A percentile compares a stretch with the other conserved stretches of the same genome.
phyloP scores from a whole-genome alignment of 2,888 invertebrate species.

The Mythimna loreyi region DNA sequence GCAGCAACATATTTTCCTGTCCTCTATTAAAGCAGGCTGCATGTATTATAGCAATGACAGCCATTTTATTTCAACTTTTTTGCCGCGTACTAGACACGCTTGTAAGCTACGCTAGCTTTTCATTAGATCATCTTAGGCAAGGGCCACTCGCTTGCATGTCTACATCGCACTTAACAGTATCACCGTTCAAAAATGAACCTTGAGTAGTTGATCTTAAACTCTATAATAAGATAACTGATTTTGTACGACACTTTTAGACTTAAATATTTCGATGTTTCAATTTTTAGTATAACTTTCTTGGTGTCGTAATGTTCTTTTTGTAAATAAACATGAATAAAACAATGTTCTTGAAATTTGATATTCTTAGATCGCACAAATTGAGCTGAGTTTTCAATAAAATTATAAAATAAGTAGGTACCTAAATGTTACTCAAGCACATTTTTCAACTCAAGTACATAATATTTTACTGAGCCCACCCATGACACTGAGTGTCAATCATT shows the following conservation, averaged over 20 bases:
- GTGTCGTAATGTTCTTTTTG: conserved; percentile 37
- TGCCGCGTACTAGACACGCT: conserved; percentile 68
- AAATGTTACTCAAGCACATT: too few species aligned
- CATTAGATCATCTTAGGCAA: conserved; percentile 59
- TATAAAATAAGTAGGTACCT: too few species aligned
- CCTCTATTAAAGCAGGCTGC: too few species aligned
- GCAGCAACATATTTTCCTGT: too few species aligned
- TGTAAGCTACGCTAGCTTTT: conserved; percentile 72
- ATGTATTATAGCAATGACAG: too few species aligned
- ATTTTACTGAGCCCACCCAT: too few species aligned
- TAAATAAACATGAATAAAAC: conserved; percentile 43
- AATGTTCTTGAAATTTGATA: conserved; percentile 12
- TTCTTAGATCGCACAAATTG: conserved; percentile 71
- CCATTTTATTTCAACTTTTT: too few species aligned
- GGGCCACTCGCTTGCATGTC: conserved; percentile 72
- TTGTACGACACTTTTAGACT: conserved; percentile 1
- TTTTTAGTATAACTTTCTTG: conserved; percentile 8
- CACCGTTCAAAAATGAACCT: conserved; percentile 36
- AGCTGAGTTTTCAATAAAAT: conserved; percentile 42
- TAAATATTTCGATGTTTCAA: neutral
- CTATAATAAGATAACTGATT: conserved; percentile 1
- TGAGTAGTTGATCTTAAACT: neutral
- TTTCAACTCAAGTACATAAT: too few species aligned
- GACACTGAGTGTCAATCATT: too few species aligned
- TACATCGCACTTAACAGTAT: conserved; percentile 63